These are phyloP conservation scores for Platalea minor DNA, from an alignment of 2,797 vertebrate species.

Conservation along the genomic window DNA sequence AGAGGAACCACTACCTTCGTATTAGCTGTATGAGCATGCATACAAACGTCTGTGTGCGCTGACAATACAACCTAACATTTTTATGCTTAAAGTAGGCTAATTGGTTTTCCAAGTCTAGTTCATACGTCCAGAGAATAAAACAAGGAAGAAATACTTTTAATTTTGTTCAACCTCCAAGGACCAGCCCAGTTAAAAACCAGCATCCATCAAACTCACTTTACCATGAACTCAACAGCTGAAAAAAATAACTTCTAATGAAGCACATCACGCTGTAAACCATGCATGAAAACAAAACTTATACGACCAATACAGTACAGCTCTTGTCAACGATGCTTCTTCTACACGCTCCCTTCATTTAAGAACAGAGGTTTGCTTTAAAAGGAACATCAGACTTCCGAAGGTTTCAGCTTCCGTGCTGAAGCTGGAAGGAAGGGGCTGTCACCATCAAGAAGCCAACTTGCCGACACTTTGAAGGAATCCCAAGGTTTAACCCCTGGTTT, in stretches of 20 bases:
- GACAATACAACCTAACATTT: background rate
- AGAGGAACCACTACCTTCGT: background rate
- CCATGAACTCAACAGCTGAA: background rate
- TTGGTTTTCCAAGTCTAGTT: background rate
- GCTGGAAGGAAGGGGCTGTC: background rate
- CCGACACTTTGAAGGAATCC: background rate
- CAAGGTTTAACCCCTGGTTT: background rate
- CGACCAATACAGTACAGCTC: background rate
- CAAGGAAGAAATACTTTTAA: background rate
- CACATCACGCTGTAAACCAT: background rate
- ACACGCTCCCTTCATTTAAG: background rate
- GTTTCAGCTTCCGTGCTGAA: background rate
- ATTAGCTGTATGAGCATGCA: background rate
- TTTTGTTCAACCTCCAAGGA: background rate
- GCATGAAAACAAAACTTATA: background rate
- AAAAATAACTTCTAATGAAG: background rate
- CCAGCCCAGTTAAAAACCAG: background rate
- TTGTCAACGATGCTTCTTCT: background rate
- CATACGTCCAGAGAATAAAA: background rate
- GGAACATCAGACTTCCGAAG: background rate
- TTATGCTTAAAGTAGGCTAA: constrained; percentile 35
- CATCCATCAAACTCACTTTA: background rate
- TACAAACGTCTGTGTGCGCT: rapidly evolving
- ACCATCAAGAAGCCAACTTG: background rate
- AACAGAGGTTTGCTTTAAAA: background rate